These are phyloP conservation scores for Gymnobelideus leadbeateri DNA, from an alignment of 2,113 vertebrate species.

Conservation along the genomic window DNA sequence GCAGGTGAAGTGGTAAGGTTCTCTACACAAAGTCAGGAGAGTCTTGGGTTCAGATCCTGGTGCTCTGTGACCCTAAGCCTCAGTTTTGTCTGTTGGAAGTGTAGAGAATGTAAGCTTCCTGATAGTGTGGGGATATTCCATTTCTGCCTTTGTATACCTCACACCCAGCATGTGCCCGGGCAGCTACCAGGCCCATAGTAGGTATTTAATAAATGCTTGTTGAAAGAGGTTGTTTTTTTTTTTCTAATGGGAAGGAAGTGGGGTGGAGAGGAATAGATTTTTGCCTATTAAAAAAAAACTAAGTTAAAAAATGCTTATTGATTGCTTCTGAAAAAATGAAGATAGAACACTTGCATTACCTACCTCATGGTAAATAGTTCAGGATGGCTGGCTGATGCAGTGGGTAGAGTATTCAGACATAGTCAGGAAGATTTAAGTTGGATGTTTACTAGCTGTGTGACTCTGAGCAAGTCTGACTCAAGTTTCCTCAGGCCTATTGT, in stretches of 20 bases:
- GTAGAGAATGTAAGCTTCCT: not conserved
- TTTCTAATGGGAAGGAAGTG: not conserved
- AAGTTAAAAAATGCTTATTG: not conserved
- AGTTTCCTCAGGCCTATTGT: not conserved
- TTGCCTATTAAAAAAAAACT: not conserved
- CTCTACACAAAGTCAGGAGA: not conserved
- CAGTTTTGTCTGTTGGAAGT: not conserved
- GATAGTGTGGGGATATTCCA: not conserved
- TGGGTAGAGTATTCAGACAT: too few species aligned
- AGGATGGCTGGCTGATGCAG: not conserved
- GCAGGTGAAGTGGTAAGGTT: not conserved
- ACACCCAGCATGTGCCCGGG: not conserved
- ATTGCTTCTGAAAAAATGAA: not conserved
- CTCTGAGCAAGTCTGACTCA: not conserved
- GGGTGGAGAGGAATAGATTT: not conserved
- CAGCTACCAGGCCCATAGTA: too few species aligned
- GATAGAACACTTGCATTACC: not conserved
- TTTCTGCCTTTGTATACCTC: not conserved
- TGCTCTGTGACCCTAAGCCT: not conserved
- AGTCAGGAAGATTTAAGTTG: too few species aligned
- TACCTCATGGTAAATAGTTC: not conserved
- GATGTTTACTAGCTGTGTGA: not conserved
- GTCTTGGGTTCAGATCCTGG: not conserved
- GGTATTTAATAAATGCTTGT: not conserved
- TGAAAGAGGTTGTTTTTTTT: not conserved